Percentiles rank a stretch among this genome's conserved stretches.
Evolutionary conservation across 2,113 vertebrate species (phyloP).

Genomic region (Apteryx owenii): DNA sequence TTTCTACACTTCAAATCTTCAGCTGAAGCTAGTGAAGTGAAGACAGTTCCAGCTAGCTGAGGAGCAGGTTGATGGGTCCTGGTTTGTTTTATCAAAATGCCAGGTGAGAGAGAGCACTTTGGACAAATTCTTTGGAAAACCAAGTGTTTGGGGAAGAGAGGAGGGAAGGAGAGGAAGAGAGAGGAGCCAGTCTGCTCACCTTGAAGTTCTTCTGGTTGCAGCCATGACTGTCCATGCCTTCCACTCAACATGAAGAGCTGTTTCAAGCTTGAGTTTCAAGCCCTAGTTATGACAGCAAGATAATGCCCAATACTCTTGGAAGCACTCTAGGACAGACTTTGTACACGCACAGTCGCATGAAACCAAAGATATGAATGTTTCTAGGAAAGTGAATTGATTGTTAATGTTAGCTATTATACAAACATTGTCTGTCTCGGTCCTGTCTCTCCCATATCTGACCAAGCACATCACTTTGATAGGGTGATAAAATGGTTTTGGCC

Average conservation of each 20-base stretch:
- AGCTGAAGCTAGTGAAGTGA: background rate
- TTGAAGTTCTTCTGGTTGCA: background rate
- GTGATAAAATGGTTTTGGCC: background rate
- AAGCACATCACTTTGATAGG: rapidly evolving
- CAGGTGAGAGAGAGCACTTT: background rate
- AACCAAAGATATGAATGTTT: background rate
- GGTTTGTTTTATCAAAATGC: background rate
- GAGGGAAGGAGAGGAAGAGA: background rate
- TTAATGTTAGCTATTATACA: background rate
- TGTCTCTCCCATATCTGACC: background rate
- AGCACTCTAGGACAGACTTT: background rate
- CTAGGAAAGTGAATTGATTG: background rate
- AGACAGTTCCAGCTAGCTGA: background rate
- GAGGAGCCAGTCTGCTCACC: background rate
- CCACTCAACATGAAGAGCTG: background rate
- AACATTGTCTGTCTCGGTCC: background rate
- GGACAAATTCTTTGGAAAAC: background rate
- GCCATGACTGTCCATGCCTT: background rate
- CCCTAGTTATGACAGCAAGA: background rate
- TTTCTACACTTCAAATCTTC: background rate
- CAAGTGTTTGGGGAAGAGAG: background rate
- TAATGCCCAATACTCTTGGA: background rate
- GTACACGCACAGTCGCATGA: too few species aligned
- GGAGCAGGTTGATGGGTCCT: too few species aligned
- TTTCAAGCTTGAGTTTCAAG: background rate